A percentile compares a stretch with the other conserved stretches of the same genome.
Conservation (phyloP, 2,888 invertebrate genomes). For the Lithosia quadra region DNA sequence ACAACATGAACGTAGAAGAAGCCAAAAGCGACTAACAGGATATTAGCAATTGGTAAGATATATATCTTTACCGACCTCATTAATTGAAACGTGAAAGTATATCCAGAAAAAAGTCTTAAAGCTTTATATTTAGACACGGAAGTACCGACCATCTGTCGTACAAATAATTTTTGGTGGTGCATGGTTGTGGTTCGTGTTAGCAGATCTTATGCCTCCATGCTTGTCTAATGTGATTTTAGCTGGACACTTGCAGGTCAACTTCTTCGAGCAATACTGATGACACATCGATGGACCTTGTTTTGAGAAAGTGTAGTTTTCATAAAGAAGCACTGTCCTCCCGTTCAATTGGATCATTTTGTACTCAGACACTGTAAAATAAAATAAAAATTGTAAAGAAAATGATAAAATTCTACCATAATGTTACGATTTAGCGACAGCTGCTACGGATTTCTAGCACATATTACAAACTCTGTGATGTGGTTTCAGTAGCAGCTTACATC, state of each 20-base stretch:
- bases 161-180: constrained; percentile 42
- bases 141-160: constrained; percentile 10
- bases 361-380: constrained; percentile 26
- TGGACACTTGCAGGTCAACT: constrained; percentile 32
- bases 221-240: constrained; percentile 51
- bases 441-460: background rate
- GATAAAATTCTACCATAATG: no score
- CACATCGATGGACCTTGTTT: constrained; percentile 31
- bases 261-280: constrained; percentile 46
- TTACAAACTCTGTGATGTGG: background rate
- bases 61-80: no score
- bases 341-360: constrained; percentile 24
- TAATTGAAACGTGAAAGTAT: no score
- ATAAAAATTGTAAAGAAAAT: background rate
- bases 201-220: constrained; percentile 39
- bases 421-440: no score
- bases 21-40: no score
- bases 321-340: constrained; percentile 35
- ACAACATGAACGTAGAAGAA: no score
- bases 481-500: background rate
- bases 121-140: constrained; percentile 3
- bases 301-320: constrained; percentile 43
- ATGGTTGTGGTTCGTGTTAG: constrained; percentile 50
- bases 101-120: no score
- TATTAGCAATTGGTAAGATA: no score